A percentile compares a stretch with the other conserved stretches of the same genome.
These are phyloP conservation scores for Cheumatopsyche charites DNA, from an alignment of 1,140 invertebrate genomes.

Conservation along the genomic window DNA sequence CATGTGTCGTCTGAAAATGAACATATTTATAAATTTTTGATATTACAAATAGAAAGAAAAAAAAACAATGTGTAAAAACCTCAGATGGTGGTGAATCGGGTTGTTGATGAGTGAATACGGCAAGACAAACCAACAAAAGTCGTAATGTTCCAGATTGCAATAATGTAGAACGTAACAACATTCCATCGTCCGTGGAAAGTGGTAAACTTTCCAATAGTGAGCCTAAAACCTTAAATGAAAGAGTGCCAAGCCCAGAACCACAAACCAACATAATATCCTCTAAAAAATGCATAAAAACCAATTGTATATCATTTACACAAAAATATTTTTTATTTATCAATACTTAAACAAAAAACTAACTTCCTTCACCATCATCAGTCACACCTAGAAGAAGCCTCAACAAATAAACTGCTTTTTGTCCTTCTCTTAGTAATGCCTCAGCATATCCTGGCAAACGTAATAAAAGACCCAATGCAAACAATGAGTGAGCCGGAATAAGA, in stretches of 20 bases:
- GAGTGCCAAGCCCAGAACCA: slow-evolving; percentile 78
- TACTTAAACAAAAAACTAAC: slow-evolving; percentile 61
- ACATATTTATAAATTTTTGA: neutral
- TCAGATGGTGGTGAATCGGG: slow-evolving; percentile 54
- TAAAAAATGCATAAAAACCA: slow-evolving; percentile 37
- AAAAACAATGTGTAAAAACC: slow-evolving; percentile 44
- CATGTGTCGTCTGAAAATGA: slow-evolving; percentile 41
- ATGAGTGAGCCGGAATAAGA: slow-evolving; percentile 83
- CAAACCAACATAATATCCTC: slow-evolving; percentile 70
- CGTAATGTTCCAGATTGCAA: slow-evolving; percentile 84
- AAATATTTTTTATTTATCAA: neutral
- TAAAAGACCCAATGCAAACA: slow-evolving; percentile 88
- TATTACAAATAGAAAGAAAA: neutral
- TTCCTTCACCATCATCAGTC: slow-evolving; percentile 88
- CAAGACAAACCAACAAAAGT: slow-evolving; percentile 83
- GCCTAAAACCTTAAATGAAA: slow-evolving; percentile 86
- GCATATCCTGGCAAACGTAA: slow-evolving; percentile 87
- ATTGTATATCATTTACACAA: too few relatives aligned
- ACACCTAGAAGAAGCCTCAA: slow-evolving; percentile 86
- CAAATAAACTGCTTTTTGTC: slow-evolving; percentile 83
- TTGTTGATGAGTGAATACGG: slow-evolving; percentile 87
- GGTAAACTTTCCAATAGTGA: slow-evolving; percentile 80
- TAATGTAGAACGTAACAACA: slow-evolving; percentile 76
- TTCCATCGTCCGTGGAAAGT: slow-evolving; percentile 80
- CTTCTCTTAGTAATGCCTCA: slow-evolving; percentile 82